A percentile compares a stretch with the other conserved stretches of the same genome.
Evolutionary conservation across 1,140 invertebrate genomes (phyloP).

Genomic region (Mercenaria mercenaria): DNA sequence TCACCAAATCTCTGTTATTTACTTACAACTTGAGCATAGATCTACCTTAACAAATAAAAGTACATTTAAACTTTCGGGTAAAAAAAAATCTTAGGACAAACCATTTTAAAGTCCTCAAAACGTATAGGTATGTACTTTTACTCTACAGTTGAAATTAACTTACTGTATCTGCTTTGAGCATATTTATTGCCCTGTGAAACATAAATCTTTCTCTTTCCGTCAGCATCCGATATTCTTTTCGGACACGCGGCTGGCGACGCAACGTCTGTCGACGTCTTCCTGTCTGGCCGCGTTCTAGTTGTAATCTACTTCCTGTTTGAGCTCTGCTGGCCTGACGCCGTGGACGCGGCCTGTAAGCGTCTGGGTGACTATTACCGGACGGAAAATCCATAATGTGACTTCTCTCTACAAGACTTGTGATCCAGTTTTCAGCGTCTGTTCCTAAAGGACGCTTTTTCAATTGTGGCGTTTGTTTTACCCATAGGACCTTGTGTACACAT

Average conservation of each 20-base stretch:
- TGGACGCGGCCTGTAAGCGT: neutral
- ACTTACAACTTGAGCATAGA: no score
- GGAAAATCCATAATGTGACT: neutral
- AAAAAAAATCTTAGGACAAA: no score
- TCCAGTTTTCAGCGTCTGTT: slow-evolving; percentile 43
- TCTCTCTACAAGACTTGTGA: slow-evolving; percentile 38
- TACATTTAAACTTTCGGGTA: no score
- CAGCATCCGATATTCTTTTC: slow-evolving; percentile 83
- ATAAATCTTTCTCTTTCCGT: slow-evolving; percentile 79
- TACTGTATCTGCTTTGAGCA: slow-evolving; percentile 84
- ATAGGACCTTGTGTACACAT: slow-evolving; percentile 46
- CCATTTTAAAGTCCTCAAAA: no score
- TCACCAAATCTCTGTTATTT: no score
- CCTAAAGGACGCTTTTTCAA: neutral
- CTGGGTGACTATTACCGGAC: neutral
- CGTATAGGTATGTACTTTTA: no score
- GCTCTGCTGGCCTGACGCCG: neutral
- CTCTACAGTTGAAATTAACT: no score
- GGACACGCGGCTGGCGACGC: slow-evolving; percentile 36
- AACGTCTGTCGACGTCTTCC: neutral
- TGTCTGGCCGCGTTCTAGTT: neutral
- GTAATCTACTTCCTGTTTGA: no score
- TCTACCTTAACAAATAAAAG: no score
- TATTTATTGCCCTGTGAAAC: slow-evolving; percentile 82
- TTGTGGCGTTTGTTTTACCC: slow-evolving; percentile 11